Conservation (phyloP, 1,140 invertebrate genomes). For the Drosophila oshimai region DNA sequence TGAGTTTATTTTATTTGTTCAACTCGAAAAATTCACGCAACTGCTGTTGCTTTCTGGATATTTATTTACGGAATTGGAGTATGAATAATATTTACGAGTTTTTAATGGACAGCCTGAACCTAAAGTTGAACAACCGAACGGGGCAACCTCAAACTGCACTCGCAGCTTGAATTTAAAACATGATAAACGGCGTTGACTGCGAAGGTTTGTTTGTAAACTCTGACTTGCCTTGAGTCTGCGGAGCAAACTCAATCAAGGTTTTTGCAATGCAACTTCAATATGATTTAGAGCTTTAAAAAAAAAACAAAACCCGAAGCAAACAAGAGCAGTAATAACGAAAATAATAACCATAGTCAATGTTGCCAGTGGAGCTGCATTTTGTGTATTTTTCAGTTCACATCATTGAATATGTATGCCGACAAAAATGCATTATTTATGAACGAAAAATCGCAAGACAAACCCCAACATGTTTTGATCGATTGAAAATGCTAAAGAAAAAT, state of each 20-base stretch:
- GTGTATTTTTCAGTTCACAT: constrained; percentile 23
- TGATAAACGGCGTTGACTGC: constrained; percentile 12
- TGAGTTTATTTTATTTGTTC: constrained; percentile 35
- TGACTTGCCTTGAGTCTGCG: constrained; percentile 20
- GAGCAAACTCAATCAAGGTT: constrained; percentile 37
- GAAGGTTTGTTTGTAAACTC: constrained; percentile 2
- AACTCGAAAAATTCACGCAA: constrained; percentile 29
- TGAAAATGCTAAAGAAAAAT: constrained; percentile 11
- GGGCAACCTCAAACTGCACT: constrained; percentile 12
- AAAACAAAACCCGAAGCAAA: not conserved
- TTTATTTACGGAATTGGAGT: constrained; percentile 49
- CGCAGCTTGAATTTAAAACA: constrained; percentile 14
- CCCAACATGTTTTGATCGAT: constrained; percentile 37
- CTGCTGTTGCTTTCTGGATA: constrained; percentile 26
- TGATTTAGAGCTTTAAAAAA: constrained; percentile 2
- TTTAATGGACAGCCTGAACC: constrained; percentile 24
- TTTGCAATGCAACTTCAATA: constrained; percentile 14
- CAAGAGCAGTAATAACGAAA: constrained; percentile 4
- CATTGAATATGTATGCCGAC: constrained; percentile 22
- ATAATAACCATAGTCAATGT: not conserved
- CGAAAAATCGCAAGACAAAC: constrained; percentile 20
- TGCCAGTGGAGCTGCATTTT: constrained; percentile 14
- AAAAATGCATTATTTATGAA: constrained; percentile 49
- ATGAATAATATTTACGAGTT: constrained; percentile 46
- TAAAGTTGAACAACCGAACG: constrained; percentile 33